Conservation (phyloP, 2,113 vertebrate genomes). For the Trochalopteron elliotii region DNA sequence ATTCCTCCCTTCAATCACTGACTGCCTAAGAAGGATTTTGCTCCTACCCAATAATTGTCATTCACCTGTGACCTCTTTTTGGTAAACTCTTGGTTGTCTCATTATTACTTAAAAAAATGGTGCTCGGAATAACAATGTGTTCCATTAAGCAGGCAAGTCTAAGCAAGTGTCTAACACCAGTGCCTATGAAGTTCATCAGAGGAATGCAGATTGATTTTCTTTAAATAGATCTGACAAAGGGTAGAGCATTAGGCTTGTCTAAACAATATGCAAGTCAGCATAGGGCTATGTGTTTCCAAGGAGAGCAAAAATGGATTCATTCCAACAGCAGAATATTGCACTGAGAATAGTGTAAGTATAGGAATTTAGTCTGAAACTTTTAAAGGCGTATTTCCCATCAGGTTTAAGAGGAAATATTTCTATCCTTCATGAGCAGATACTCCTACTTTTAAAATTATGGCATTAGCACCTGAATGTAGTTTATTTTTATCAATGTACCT, state of each 20-base stretch:
- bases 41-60: background rate
- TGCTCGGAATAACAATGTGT: conserved; percentile 17
- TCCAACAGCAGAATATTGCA: background rate
- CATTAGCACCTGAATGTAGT: background rate
- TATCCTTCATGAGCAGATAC: background rate
- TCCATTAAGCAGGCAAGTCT: conserved; percentile 39
- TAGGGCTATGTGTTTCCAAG: background rate
- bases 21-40: background rate
- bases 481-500: background rate
- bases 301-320: conserved; percentile 8
- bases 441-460: background rate
- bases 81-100: background rate
- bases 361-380: background rate
- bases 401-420: background rate
- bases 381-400: background rate
- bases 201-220: conserved; percentile 58
- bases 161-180: background rate
- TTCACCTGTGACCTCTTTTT: conserved; percentile 27
- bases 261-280: conserved; percentile 50
- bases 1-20: conserved; percentile 3
- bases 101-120: background rate
- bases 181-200: conserved; percentile 33
- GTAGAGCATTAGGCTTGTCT: conserved; percentile 37
- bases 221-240: conserved; percentile 31
- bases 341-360: background rate